A percentile compares a stretch with the other conserved stretches of the same genome.
These are phyloP conservation scores for Carassius auratus DNA, from an alignment of 2,113 vertebrate species.

Conservation along the genomic window DNA sequence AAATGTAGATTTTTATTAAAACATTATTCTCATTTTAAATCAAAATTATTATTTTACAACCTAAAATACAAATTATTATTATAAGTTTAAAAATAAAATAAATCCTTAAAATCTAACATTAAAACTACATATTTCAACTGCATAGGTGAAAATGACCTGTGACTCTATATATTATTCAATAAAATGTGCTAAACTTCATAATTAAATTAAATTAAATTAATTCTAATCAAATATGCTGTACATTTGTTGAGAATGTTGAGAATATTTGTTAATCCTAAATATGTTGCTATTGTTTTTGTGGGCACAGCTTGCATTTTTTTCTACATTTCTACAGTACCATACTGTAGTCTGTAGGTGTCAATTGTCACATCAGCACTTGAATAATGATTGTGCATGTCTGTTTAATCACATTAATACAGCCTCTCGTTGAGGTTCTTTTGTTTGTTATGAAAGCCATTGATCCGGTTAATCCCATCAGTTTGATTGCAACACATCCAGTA, in stretches of 20 bases:
- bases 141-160: not conserved
- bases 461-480: slow-evolving; percentile 53
- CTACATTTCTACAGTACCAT: not conserved
- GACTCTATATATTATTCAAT: not conserved
- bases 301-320: not conserved
- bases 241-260: not conserved
- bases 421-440: not conserved
- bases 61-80: too few relatives aligned
- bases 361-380: not conserved
- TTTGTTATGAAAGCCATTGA: slow-evolving; percentile 10
- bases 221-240: not conserved
- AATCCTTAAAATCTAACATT: too few relatives aligned
- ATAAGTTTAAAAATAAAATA: too few relatives aligned
- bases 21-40: too few relatives aligned
- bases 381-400: not conserved
- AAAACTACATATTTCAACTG: too few relatives aligned
- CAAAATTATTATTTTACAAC: too few relatives aligned
- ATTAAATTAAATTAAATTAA: too few relatives aligned
- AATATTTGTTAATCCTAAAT: not conserved
- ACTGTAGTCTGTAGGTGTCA: too few relatives aligned
- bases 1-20: too few relatives aligned
- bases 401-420: not conserved
- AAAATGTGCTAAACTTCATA: too few relatives aligned
- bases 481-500: slow-evolving; percentile 59
- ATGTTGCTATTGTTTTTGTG: not conserved